Conservation (phyloP, 2,797 vertebrate genomes). For the Parauchenoglanis ngamensis region DNA sequence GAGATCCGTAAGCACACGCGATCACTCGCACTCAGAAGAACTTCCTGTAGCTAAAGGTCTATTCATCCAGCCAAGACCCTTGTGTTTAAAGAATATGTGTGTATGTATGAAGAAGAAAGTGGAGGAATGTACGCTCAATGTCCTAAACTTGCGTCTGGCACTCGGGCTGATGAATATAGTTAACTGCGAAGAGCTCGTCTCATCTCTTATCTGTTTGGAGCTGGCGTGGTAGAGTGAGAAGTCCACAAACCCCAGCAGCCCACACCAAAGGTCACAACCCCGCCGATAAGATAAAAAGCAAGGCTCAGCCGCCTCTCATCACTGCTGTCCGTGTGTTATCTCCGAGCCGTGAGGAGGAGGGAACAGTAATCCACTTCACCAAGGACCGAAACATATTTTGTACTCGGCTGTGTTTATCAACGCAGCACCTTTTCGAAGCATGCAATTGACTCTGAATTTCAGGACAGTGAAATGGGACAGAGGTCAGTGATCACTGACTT, state of each 20-base stretch:
- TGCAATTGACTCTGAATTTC: background rate
- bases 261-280: slow-evolving; percentile 52
- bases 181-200: background rate
- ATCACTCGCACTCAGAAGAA: slow-evolving; percentile 1
- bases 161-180: background rate
- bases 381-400: background rate
- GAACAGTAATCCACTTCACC: background rate
- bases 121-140: background rate
- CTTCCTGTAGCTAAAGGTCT: slow-evolving; percentile 10
- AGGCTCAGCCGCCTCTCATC: slow-evolving; percentile 25
- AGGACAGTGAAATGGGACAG: background rate
- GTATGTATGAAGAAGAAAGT: background rate
- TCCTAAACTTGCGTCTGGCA: background rate
- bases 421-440: background rate
- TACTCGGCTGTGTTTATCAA: slow-evolving; percentile 8
- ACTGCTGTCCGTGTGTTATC: slow-evolving; percentile 10
- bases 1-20: slow-evolving; percentile 57
- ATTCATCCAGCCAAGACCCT: slow-evolving; percentile 2
- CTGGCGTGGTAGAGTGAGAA: slow-evolving; percentile 22
- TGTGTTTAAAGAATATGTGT: background rate
- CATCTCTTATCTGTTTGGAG: slow-evolving; percentile 43
- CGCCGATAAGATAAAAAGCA: slow-evolving; percentile 67
- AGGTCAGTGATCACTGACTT: background rate
- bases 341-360: slow-evolving; percentile 13
- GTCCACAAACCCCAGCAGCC: slow-evolving; percentile 47